Evolutionary conservation across 2,113 vertebrate genomes (phyloP).

Genomic region (Paramisgurnus dabryanus): DNA sequence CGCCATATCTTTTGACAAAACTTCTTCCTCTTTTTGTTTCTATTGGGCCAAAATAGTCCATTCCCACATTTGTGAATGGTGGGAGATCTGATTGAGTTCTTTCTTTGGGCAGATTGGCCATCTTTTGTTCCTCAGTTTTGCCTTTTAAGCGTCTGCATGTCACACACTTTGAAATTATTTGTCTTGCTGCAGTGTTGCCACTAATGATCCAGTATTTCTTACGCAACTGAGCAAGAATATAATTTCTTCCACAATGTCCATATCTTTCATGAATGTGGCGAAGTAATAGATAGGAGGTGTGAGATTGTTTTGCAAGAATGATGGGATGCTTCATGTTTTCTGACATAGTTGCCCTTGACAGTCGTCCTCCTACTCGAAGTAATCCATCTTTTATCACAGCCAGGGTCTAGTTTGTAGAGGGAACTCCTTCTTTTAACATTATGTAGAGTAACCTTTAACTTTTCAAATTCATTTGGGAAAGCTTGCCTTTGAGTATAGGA

Average conservation of each 20-base stretch:
- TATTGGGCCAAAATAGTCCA: slow-evolving; percentile 19
- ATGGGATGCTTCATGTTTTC: slow-evolving; percentile 6
- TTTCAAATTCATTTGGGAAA: neutral
- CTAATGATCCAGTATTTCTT: slow-evolving; percentile 1
- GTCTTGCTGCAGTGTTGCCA: neutral
- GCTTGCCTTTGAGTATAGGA: slow-evolving; percentile 12
- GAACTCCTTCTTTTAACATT: neutral
- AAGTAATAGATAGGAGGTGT: slow-evolving; percentile 10
- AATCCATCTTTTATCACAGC: slow-evolving; percentile 8
- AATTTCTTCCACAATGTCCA: slow-evolving; percentile 31
- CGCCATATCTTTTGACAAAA: slow-evolving; percentile 19
- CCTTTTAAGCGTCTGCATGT: neutral
- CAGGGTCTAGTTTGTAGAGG: slow-evolving; percentile 29
- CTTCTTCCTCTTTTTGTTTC: neutral
- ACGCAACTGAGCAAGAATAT: neutral
- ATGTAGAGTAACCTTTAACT: neutral
- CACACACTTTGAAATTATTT: neutral
- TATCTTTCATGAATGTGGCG: slow-evolving; percentile 10
- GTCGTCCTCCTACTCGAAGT: slow-evolving; percentile 11
- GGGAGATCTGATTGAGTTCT: slow-evolving; percentile 6
- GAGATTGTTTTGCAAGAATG: slow-evolving; percentile 23
- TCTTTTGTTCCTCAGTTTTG: slow-evolving; percentile 13
- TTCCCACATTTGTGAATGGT: slow-evolving; percentile 18
- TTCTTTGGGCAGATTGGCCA: slow-evolving; percentile 2
- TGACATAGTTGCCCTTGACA: slow-evolving; percentile 3